phyloP scores from a whole-genome alignment of 2,113 vertebrate genomes.

The Platycercus adscitus region DNA sequence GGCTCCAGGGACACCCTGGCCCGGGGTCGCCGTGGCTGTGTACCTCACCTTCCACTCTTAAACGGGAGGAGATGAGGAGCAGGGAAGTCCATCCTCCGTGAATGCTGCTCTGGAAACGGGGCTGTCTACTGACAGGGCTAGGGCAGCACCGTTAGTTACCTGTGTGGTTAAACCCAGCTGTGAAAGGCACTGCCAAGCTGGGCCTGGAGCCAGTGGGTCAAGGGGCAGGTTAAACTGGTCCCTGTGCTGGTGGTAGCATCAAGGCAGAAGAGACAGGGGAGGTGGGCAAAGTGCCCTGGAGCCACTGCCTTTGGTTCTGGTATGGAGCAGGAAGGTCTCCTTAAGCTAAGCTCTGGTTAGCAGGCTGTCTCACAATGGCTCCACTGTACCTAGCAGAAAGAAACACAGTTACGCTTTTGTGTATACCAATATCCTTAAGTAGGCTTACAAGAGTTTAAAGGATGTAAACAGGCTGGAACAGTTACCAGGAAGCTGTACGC shows the following conservation, averaged over 20 bases:
- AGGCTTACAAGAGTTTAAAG: background rate
- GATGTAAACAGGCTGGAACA: background rate
- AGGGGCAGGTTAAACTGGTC: background rate
- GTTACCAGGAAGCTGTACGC: background rate
- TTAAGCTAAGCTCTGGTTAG: too few species aligned
- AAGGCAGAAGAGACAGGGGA: background rate
- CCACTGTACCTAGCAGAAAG: rapidly evolving
- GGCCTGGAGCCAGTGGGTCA: background rate
- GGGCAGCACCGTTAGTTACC: too few species aligned
- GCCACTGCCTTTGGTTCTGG: background rate
- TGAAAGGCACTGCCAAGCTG: background rate
- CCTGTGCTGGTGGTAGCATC: rapidly evolving
- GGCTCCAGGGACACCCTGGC: background rate
- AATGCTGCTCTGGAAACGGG: background rate
- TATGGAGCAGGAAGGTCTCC: background rate
- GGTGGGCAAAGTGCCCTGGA: rapidly evolving
- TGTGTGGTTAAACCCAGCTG: rapidly evolving
- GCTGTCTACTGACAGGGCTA: too few species aligned
- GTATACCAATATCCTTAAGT: background rate
- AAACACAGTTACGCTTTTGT: too few species aligned
- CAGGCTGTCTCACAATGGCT: rapidly evolving
- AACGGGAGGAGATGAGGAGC: background rate
- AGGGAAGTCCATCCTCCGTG: background rate
- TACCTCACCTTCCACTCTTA: background rate
- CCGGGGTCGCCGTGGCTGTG: rapidly evolving